Conservation (phyloP, 1,140 invertebrate species). For the Drosophila aff. region DNA sequence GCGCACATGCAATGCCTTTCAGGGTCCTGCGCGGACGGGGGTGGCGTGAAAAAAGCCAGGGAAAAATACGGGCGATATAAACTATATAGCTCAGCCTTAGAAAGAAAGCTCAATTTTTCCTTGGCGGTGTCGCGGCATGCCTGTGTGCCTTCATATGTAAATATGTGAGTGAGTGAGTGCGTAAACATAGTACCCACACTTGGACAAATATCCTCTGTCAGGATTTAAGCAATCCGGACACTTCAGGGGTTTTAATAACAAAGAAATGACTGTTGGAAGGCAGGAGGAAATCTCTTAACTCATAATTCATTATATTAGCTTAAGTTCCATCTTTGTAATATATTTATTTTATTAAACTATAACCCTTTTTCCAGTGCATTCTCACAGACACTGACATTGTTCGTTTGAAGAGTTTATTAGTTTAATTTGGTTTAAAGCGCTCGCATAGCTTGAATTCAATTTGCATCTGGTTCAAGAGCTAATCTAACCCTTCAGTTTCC, state of each 20-base stretch:
- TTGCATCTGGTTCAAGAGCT: conserved; percentile 22
- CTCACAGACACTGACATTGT: neutral
- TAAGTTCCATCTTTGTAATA: neutral
- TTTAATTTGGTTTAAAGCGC: conserved; percentile 35
- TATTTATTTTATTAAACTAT: neutral
- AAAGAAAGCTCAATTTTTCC: conserved; percentile 1
- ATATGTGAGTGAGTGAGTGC: neutral
- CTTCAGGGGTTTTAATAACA: neutral
- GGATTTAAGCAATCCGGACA: neutral
- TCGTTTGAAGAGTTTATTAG: conserved; percentile 45
- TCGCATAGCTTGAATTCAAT: conserved; percentile 37
- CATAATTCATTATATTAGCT: neutral
- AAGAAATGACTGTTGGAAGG: neutral
- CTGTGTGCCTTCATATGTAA: conserved; percentile 9
- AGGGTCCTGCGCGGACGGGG: conserved; percentile 7
- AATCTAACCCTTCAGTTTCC: conserved; percentile 28
- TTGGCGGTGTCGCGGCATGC: conserved; percentile 11
- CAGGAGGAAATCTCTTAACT: neutral
- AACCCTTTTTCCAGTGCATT: conserved; percentile 10
- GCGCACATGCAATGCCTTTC: conserved; percentile 30
- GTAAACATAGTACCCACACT: conserved; percentile 22
- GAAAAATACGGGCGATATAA: conserved; percentile 12
- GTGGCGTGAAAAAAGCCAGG: neutral
- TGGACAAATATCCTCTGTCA: neutral
- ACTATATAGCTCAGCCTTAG: conserved; percentile 34